Evolutionary conservation across 2,888 invertebrate species (phyloP), one percentile per base, ranked within the genome.

Genomic region (Ophion ellenae): DNA sequence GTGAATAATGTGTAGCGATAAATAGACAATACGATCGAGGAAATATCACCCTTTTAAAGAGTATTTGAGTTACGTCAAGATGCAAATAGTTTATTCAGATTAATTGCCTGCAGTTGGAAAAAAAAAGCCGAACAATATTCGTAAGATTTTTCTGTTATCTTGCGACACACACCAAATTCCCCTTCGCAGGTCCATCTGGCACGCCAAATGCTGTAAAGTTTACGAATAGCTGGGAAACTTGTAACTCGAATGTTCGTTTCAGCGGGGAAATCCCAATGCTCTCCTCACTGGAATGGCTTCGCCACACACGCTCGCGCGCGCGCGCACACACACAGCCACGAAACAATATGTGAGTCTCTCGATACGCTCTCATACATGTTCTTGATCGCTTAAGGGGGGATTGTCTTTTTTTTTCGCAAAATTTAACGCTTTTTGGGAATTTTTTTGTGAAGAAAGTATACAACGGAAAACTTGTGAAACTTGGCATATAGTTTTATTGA

Each of bases 241-340:
- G 64, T 32, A 63, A 70, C 59, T 66, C 76, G 80, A 61, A 61
- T n/a, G 73, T 70, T 28, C 59, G 61, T 70, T 67, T 67, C 32
- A 28, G 76, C 64, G 81, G 84, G 83, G 66, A 81, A 84, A 76
- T 77, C 84, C 84, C 80, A 79, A 61, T 78, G 78, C 59, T 70
- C 47, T 70, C 47, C 40, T 70, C 70, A n/a, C 78, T 69, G 5
- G 11, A 79, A 70, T 63, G 61, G n/a, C 70, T 59, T 67, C 36
- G 20, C n/a, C 32, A 77, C 40, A 67, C 57, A 40, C 53, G 32
- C 24, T 0, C 28, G 32, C 9, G 11, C 9, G 36, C 32, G 24
- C 11, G 1, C 4, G 7, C 17, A n/a, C 17, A 20, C 7, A 20
- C 32, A 57, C 14, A 24, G 17, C 24, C 24, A 28, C 57, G 4